phyloP scores from a whole-genome alignment of 2,113 vertebrate genomes.

The Zingel zingel region DNA sequence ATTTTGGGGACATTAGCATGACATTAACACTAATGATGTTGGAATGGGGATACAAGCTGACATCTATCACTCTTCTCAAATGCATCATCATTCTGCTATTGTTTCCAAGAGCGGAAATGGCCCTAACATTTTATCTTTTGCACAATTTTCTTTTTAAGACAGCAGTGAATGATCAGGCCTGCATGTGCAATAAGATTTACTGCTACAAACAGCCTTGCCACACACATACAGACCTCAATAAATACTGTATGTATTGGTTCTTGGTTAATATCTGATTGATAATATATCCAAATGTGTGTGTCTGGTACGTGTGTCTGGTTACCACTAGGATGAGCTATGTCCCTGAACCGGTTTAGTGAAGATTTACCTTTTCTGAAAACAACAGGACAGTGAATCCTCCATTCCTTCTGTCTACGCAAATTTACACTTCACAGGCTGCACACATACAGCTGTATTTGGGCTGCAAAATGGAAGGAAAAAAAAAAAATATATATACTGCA shows the following conservation, averaged over 20 bases:
- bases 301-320: neutral
- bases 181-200: neutral
- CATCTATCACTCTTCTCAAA: slow-evolving; percentile 41
- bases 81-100: slow-evolving; percentile 12
- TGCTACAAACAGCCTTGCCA: neutral
- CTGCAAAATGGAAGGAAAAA: neutral
- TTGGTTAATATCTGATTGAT: slow-evolving; percentile 2
- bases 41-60: slow-evolving; percentile 44
- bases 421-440: slow-evolving; percentile 33
- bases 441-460: neutral
- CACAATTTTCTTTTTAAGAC: neutral
- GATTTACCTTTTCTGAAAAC: slow-evolving; percentile 12
- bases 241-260: neutral
- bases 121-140: slow-evolving; percentile 19
- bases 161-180: neutral
- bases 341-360: slow-evolving; percentile 15
- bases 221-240: neutral
- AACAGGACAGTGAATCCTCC: neutral
- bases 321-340: slow-evolving; percentile 24
- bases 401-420: slow-evolving; percentile 1
- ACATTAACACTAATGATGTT: slow-evolving; percentile 67
- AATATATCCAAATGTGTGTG: slow-evolving; percentile 6
- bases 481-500: neutral
- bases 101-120: slow-evolving; percentile 12
- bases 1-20: slow-evolving; percentile 55